Evolutionary conservation across 1,140 invertebrate species (phyloP).

Genomic region (Apis cerana): DNA sequence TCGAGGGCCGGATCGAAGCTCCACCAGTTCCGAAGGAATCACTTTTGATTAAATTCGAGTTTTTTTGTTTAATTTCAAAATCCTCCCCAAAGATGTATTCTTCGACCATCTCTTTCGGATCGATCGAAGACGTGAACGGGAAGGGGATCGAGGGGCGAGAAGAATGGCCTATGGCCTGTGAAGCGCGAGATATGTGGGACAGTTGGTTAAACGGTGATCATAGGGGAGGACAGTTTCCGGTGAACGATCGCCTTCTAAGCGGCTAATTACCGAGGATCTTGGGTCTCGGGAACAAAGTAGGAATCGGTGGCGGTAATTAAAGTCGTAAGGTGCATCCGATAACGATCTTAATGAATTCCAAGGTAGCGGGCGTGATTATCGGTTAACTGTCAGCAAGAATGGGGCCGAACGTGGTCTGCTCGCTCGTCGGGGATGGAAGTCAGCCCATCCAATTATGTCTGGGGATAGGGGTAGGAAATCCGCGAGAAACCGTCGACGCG

Average conservation of each 20-base stretch:
- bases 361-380: conserved; percentile 51
- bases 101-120: too few relatives aligned
- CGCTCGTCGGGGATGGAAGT: conserved; percentile 4
- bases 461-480: conserved; percentile 23
- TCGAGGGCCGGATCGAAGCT: neutral
- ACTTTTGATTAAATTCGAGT: neutral
- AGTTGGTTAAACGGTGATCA: neutral
- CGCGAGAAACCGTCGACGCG: conserved; percentile 33
- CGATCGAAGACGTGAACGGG: too few relatives aligned
- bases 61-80: too few relatives aligned
- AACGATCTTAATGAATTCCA: conserved; percentile 61
- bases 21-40: neutral
- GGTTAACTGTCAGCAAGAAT: conserved; percentile 50
- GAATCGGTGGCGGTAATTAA: conserved; percentile 44
- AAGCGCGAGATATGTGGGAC: neutral
- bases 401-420: conserved; percentile 15
- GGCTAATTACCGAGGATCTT: conserved; percentile 20
- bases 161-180: neutral
- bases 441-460: conserved; percentile 54
- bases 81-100: too few relatives aligned
- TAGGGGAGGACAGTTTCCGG: neutral
- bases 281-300: conserved; percentile 6
- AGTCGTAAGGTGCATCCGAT: conserved; percentile 41
- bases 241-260: conserved; percentile 18
- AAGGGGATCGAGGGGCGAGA: neutral